Conservation (phyloP, 2,797 vertebrate species). For the Schizothorax lantsangensis region DNA sequence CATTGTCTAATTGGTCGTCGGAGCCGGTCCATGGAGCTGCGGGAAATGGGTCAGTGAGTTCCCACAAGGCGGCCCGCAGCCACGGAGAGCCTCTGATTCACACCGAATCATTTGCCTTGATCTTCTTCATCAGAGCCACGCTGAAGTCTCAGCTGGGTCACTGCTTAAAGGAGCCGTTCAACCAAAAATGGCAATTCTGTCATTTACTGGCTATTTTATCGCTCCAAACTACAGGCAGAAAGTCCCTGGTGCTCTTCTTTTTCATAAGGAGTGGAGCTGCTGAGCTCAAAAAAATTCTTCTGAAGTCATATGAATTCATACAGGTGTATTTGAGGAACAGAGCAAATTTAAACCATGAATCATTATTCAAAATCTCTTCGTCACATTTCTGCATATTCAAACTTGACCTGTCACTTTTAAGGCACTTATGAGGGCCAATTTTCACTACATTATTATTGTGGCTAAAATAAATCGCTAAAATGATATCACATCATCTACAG, state of each 20-base stretch:
- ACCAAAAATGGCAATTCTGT: not conserved
- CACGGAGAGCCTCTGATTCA: slow-evolving; percentile 20
- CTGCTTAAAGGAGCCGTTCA: not conserved
- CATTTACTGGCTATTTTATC: not conserved
- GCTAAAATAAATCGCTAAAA: not conserved
- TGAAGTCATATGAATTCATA: not conserved
- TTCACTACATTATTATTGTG: not conserved
- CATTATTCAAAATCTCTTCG: not conserved
- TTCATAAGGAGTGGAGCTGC: not conserved
- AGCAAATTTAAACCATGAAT: not conserved
- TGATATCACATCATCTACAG: not conserved
- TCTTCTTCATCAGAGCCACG: slow-evolving; percentile 7
- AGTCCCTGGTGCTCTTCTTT: not conserved
- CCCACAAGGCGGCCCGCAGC: slow-evolving; percentile 44
- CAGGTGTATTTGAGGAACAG: not conserved
- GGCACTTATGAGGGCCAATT: not conserved
- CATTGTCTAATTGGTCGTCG: slow-evolving; percentile 54
- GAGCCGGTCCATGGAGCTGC: slow-evolving; percentile 35
- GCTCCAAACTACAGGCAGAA: not conserved
- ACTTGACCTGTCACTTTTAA: not conserved
- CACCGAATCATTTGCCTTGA: slow-evolving; percentile 31
- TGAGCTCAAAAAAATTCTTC: not conserved
- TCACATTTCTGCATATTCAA: not conserved
- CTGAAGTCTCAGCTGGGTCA: not conserved
- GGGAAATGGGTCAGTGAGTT: slow-evolving; percentile 60